These are phyloP conservation scores for Drosophila suzukii DNA, from an alignment of 1,140 invertebrate genomes.

Conservation along the genomic window DNA sequence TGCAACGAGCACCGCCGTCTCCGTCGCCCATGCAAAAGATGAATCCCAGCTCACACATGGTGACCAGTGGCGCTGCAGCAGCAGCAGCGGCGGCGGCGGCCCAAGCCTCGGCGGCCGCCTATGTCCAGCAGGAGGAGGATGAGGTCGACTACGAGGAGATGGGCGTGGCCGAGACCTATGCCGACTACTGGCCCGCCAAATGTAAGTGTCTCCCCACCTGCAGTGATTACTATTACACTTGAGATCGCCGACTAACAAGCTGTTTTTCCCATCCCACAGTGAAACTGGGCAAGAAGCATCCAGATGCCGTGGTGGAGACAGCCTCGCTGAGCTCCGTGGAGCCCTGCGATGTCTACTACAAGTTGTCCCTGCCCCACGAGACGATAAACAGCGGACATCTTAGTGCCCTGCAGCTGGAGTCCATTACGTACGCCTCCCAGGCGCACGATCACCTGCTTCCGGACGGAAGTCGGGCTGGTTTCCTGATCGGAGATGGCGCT, in stretches of 20 bases:
- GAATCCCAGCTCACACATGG: neutral
- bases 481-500: slow-evolving; percentile 99
- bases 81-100: slow-evolving; percentile 25
- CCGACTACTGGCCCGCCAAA: slow-evolving; percentile 98
- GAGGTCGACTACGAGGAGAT: slow-evolving; percentile 98
- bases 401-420: slow-evolving; percentile 98
- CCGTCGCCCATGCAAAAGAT: slow-evolving; percentile 5
- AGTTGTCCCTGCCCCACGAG: slow-evolving; percentile 93
- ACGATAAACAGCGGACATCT: slow-evolving; percentile 93
- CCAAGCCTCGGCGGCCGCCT: slow-evolving; percentile 35
- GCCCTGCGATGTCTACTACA: slow-evolving; percentile 97
- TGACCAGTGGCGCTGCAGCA: slow-evolving; percentile 22
- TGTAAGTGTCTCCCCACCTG: slow-evolving; percentile 85
- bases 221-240: neutral
- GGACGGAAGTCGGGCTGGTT: slow-evolving; percentile 96
- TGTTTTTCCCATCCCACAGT: slow-evolving; percentile 86
- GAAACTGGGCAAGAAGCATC: slow-evolving; percentile 97
- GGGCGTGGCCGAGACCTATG: slow-evolving; percentile 98
- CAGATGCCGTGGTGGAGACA: slow-evolving; percentile 99
- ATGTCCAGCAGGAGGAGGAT: slow-evolving; percentile 88
- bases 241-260: neutral
- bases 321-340: slow-evolving; percentile 98
- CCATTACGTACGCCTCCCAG: slow-evolving; percentile 98
- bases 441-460: slow-evolving; percentile 97
- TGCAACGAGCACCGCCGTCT: slow-evolving; percentile 14